These are phyloP conservation scores for Callospermophilus lateralis DNA, from an alignment of 2,113 vertebrate species.

Conservation along the genomic window DNA sequence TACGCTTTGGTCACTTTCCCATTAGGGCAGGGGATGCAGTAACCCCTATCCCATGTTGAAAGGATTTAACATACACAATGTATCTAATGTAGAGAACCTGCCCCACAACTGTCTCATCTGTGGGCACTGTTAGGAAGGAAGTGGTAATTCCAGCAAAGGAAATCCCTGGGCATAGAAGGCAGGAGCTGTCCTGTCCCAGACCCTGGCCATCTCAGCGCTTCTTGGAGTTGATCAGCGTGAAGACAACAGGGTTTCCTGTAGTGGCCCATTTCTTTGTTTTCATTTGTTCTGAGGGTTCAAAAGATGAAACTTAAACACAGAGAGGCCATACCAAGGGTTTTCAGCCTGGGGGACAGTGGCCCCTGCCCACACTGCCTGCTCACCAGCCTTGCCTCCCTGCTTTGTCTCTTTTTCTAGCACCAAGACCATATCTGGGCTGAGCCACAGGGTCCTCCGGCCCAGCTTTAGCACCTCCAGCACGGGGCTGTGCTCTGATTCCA, in stretches of 20 bases:
- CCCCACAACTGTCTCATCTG: not conserved
- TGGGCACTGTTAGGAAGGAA: not conserved
- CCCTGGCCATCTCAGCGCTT: not conserved
- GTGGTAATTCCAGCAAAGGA: not conserved
- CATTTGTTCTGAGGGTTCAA: rapidly evolving
- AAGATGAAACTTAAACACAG: not conserved
- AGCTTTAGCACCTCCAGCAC: not conserved
- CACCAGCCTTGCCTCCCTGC: rapidly evolving
- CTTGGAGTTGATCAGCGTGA: not conserved
- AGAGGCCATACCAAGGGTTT: rapidly evolving
- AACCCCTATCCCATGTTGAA: not conserved
- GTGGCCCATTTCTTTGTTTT: not conserved
- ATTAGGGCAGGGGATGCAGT: not conserved
- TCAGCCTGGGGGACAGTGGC: not conserved
- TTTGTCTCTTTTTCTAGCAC: not conserved
- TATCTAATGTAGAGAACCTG: not conserved
- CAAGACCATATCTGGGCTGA: not conserved
- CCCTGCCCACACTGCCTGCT: rapidly evolving
- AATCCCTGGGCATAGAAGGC: not conserved
- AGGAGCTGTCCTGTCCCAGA: rapidly evolving
- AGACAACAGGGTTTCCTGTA: not conserved
- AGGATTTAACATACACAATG: rapidly evolving
- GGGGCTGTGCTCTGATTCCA: not conserved
- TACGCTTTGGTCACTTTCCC: not conserved
- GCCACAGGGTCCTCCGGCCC: not conserved